These are phyloP conservation scores for Stratiomys singularior DNA, from an alignment of 2,888 invertebrate genomes.

Conservation along the genomic window DNA sequence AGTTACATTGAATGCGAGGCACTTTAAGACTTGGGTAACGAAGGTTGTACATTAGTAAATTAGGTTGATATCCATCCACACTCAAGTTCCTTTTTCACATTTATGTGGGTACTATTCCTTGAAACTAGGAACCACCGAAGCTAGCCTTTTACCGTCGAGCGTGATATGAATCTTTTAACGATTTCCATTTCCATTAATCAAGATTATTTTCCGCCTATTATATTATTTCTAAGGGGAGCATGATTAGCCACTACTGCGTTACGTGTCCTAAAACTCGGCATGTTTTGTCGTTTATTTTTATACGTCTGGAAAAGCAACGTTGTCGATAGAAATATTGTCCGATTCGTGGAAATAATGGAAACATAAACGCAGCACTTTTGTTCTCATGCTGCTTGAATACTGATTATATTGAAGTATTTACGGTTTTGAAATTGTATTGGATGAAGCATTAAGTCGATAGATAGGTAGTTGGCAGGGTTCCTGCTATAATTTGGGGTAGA, in stretches of 20 bases:
- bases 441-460: neutral
- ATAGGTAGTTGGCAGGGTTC: too few species aligned
- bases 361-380: neutral
- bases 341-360: conserved; percentile 1
- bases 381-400: conserved; percentile 3
- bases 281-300: neutral
- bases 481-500: too few species aligned
- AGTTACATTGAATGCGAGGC: too few species aligned
- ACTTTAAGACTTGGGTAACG: neutral
- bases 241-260: conserved; percentile 8
- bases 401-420: neutral
- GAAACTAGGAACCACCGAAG: neutral
- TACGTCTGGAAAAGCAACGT: neutral
- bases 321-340: neutral
- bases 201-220: conserved; percentile 1
- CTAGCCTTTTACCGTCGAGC: conserved; percentile 27
- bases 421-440: neutral
- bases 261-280: neutral
- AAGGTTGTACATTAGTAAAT: conserved; percentile 25
- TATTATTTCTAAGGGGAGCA: neutral
- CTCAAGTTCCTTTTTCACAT: neutral
- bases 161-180: conserved; percentile 37
- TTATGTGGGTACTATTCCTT: conserved; percentile 2
- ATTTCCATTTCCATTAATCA: conserved; percentile 33
- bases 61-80: neutral